Percentiles rank a stretch among this genome's conserved stretches.
phyloP scores from a whole-genome alignment of 1,140 invertebrate species.

The Colletes latitarsis region DNA sequence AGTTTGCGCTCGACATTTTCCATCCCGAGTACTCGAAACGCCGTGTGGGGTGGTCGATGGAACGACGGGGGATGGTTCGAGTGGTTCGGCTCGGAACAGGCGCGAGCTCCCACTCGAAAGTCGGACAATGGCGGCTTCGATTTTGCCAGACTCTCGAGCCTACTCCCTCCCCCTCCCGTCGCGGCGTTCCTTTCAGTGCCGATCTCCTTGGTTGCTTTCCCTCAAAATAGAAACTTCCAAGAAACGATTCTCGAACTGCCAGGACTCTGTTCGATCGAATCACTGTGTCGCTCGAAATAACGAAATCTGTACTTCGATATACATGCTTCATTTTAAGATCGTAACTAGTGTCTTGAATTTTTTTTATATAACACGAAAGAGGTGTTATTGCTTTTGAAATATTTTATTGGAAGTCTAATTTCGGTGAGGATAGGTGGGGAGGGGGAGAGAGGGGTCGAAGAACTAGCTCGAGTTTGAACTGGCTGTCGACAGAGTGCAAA shows the following conservation, averaged over 20 bases:
- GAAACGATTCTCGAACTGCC: not conserved
- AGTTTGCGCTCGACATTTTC: constrained; percentile 50
- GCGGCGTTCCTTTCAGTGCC: constrained; percentile 25
- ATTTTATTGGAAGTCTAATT: no score
- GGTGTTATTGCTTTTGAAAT: no score
- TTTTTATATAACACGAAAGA: no score
- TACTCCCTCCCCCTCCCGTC: not conserved
- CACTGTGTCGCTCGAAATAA: no score
- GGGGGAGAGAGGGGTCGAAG: no score
- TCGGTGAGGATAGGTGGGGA: no score
- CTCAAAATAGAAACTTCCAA: not conserved
- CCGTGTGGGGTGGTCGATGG: not conserved
- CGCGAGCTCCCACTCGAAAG: constrained; percentile 46
- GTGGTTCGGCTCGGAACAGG: constrained; percentile 12
- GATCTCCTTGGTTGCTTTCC: constrained; percentile 51
- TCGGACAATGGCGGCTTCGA: constrained; percentile 51
- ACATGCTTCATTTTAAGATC: no score
- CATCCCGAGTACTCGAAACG: constrained; percentile 13
- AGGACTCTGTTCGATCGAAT: no score
- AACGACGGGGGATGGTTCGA: not conserved
- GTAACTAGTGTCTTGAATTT: no score
- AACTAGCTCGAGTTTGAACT: not conserved
- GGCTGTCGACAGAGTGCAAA: constrained; percentile 31
- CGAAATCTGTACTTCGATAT: no score
- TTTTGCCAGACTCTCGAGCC: constrained; percentile 48